These are phyloP conservation scores for Varanus komodoensis DNA, from an alignment of 2,113 vertebrate genomes.

Conservation along the genomic window DNA sequence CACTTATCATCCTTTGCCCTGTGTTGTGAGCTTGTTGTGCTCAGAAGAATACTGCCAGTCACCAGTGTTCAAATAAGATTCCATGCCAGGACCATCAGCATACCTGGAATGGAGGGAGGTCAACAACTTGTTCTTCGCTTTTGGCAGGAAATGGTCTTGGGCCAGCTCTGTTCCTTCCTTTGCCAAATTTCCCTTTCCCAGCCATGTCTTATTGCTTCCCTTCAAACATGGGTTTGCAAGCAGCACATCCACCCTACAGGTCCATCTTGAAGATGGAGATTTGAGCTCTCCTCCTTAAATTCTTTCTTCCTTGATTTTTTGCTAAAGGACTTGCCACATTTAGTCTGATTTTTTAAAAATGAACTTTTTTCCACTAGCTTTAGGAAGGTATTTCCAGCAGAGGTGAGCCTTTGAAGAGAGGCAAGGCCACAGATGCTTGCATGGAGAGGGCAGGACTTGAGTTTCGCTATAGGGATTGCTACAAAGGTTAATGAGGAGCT, in stretches of 20 bases:
- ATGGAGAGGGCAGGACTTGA: slow-evolving; percentile 22
- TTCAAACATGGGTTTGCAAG: background rate
- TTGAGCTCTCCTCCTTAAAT: background rate
- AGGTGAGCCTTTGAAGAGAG: slow-evolving; percentile 47
- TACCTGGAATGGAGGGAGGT: too few species aligned
- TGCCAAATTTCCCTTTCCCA: background rate
- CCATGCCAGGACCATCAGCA: too few species aligned
- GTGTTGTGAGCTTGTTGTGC: too few species aligned
- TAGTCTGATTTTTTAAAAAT: slow-evolving; percentile 34
- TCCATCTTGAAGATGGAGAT: slow-evolving; percentile 28
- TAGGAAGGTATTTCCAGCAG: slow-evolving; percentile 56
- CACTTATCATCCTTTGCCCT: too few species aligned
- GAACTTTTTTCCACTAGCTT: slow-evolving; percentile 29
- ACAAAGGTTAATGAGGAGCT: slow-evolving; percentile 30
- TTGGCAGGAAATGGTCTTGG: background rate
- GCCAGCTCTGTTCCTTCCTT: too few species aligned
- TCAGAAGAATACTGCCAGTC: too few species aligned
- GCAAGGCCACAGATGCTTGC: slow-evolving; percentile 13
- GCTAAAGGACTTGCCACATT: slow-evolving; percentile 13
- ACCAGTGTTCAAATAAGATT: background rate
- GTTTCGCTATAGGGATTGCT: slow-evolving; percentile 16
- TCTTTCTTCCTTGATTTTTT: slow-evolving; percentile 13
- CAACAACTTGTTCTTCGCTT: too few species aligned
- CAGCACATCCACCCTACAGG: accelerated
- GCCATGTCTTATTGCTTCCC: background rate